Base-by-base conservation (phyloP, 1,140 invertebrate genomes). In the Drosophila malerkotliana region DNA sequence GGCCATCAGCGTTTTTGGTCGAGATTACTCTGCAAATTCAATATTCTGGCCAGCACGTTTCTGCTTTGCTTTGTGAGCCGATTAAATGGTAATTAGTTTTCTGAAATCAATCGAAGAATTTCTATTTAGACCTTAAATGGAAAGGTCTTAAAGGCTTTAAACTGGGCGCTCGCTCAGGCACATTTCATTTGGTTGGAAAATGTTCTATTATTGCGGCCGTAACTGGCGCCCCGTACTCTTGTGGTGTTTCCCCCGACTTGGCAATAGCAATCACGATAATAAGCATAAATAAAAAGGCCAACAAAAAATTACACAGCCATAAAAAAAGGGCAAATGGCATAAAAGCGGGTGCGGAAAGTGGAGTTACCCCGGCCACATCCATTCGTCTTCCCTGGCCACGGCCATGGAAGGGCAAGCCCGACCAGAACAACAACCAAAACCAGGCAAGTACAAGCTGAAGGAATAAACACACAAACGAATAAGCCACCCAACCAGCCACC, bases 211-310 rank as follows among this genome's bases (percentile, higher is more conserved):
- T 18, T 18, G 44, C 44, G 8, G 28, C 8, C 14, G 49, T 52
- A 10, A 10, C n/a, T 15, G 54, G 15, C 32, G 30, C 30, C 30
- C 21, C 30, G 15, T 3, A 24, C 9, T 44, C 24, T 47, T 18
- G 44, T 15, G 41, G 4, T 44, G 44, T 47, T 47, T 44, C 15
- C 30, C 12, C 8, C 28, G 15, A 62, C 60, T 57, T 67, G 52
- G 51, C 64, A 71, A 78, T 68, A 61, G 78, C 82, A 85, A 88
- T 85, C 82, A 78, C 82, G 78, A 85, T 85, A 85, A 85, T 85
- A 85, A 85, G 82, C 82, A 88, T 85, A 85, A 85, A 85, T 85
- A 88, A 87, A 87, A 78, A 68, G 82, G 49, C 69, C 74, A 87
- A 78, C 78, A 81, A 82, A 85, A 88, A 87, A 85, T 85, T 85